Evolutionary conservation across 2,797 vertebrate species (phyloP).

Genomic region (Loris lydekkerianus): DNA sequence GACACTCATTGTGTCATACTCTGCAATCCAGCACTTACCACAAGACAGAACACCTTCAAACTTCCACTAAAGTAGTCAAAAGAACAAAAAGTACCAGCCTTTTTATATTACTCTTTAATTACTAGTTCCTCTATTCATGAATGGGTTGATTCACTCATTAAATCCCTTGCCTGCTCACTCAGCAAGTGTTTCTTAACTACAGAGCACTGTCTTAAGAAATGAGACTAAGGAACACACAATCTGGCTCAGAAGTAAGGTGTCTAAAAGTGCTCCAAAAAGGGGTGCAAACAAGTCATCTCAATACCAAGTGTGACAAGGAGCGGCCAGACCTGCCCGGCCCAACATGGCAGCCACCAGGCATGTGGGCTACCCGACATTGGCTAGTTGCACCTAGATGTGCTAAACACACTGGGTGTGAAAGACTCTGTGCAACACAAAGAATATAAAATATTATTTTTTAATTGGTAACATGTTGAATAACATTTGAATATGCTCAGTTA

Average conservation of each 20-base stretch:
- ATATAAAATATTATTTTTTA: slow-evolving; percentile 20
- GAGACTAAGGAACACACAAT: background rate
- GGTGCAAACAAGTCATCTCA: background rate
- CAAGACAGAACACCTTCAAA: slow-evolving; percentile 21
- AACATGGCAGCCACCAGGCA: background rate
- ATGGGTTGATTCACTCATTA: background rate
- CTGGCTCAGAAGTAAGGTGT: background rate
- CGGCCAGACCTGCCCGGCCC: background rate
- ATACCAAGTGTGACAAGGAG: background rate
- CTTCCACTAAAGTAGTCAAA: background rate
- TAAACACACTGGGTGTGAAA: slow-evolving; percentile 5
- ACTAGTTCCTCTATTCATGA: background rate
- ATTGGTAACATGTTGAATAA: background rate
- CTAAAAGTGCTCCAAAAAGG: background rate
- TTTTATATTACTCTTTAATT: background rate
- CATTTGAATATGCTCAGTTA: slow-evolving; percentile 36
- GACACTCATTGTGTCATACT: background rate
- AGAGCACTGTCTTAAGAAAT: background rate
- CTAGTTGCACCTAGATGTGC: background rate
- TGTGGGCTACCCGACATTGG: background rate
- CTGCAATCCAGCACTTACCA: background rate
- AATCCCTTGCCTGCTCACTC: background rate
- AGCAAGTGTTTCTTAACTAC: slow-evolving; percentile 19
- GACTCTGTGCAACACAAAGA: background rate
- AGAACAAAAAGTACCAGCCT: background rate